Conservation (phyloP, 2,797 vertebrate species). For the Pteronotus mesoamericanus region DNA sequence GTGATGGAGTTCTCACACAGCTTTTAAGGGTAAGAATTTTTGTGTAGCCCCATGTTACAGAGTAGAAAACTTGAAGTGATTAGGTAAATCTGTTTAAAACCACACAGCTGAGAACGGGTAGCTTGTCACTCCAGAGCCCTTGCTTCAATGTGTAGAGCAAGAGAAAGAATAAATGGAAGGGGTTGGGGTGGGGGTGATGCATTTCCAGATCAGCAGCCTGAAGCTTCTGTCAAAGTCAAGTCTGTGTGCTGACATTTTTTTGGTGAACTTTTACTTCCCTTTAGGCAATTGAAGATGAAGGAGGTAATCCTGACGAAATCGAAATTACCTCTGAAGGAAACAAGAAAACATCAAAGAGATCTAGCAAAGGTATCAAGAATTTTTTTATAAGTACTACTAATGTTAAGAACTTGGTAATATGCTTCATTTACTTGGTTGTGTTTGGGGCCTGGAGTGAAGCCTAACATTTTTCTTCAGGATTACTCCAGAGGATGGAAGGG, state of each 20-base stretch:
- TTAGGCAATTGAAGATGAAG: constrained; percentile 97
- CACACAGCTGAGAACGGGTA: background rate
- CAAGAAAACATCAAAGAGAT: constrained; percentile 89
- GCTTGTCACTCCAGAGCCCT: background rate
- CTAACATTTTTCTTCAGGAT: background rate
- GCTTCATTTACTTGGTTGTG: background rate
- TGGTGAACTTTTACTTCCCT: background rate
- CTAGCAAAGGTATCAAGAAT: constrained; percentile 86
- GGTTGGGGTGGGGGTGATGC: background rate
- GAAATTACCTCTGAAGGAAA: constrained; percentile 85
- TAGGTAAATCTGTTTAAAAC: background rate
- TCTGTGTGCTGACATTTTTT: background rate
- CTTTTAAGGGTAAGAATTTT: background rate
- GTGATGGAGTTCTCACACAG: background rate
- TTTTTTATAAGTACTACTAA: background rate
- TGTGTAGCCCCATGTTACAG: background rate
- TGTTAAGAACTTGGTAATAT: background rate
- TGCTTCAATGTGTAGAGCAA: fast-evolving
- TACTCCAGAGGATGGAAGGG: background rate
- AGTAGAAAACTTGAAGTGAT: background rate
- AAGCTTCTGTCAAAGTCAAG: background rate
- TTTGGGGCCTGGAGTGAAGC: background rate
- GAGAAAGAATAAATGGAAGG: background rate
- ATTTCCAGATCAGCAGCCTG: background rate
- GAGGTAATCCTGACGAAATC: constrained; percentile 96